phyloP scores from a whole-genome alignment of 1,140 invertebrate species.

The Mamestra configurata region DNA sequence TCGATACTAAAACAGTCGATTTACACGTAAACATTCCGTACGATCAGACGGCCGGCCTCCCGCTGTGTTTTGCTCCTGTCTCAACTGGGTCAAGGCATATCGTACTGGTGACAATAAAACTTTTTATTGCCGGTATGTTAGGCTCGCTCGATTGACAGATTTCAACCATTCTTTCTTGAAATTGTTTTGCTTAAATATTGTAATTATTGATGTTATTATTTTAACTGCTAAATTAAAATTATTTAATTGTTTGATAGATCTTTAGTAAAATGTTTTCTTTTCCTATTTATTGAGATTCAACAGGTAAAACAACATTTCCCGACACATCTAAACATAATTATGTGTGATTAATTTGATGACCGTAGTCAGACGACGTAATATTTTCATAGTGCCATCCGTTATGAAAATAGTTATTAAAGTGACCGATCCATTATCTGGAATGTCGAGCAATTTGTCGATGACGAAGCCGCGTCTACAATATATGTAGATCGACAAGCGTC shows the following conservation, averaged over 20 bases:
- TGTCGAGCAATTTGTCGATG: constrained; percentile 35
- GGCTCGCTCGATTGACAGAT: constrained; percentile 27
- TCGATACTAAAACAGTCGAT: constrained; percentile 29
- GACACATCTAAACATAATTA: neutral
- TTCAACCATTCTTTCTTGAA: constrained; percentile 28
- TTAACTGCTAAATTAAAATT: neutral
- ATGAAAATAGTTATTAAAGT: constrained; percentile 19
- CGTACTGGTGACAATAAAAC: constrained; percentile 23
- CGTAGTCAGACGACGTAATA: constrained; percentile 1
- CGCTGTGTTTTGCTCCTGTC: constrained; percentile 40
- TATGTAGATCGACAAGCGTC: constrained; percentile 41
- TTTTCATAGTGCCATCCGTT: neutral
- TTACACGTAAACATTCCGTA: constrained; percentile 40
- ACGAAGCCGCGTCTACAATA: neutral
- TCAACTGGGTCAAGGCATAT: constrained; percentile 47
- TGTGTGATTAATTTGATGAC: neutral
- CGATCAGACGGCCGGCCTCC: constrained; percentile 15
- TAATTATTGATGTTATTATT: neutral
- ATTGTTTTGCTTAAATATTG: neutral
- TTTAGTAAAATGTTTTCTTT: neutral
- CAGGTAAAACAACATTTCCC: neutral
- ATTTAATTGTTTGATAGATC: neutral
- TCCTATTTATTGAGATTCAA: too few relatives aligned
- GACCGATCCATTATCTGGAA: constrained; percentile 41
- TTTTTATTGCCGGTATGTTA: constrained; percentile 39